phyloP scores from a whole-genome alignment of 2,797 vertebrate species.

The Kryptolebias ocellatus region DNA sequence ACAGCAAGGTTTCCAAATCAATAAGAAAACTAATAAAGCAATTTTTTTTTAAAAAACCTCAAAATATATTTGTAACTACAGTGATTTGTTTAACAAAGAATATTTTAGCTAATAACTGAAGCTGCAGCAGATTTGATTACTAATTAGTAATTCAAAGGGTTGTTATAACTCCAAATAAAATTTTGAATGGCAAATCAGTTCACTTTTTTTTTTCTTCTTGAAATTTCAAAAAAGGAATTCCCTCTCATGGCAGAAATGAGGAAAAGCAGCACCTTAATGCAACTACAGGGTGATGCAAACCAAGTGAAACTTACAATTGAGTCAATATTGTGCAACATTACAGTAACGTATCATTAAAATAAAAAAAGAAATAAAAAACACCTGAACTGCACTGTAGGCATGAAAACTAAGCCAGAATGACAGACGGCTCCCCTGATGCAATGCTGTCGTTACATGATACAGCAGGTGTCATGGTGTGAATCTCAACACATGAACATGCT shows the following conservation, averaged over 20 bases:
- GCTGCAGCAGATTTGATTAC: not conserved
- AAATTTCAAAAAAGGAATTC: conserved; percentile 2
- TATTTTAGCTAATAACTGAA: not conserved
- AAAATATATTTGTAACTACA: too few species aligned
- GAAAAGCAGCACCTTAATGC: conserved; percentile 11
- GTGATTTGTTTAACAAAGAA: too few species aligned
- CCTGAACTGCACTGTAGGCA: conserved; percentile 10
- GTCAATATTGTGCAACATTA: conserved; percentile 19
- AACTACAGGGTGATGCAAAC: conserved; percentile 46
- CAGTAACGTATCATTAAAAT: conserved; percentile 1
- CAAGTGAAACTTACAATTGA: conserved; percentile 45
- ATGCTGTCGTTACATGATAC: conserved; percentile 74
- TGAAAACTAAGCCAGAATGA: conserved; percentile 17
- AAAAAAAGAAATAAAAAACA: conserved; percentile 27
- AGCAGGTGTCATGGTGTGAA: conserved; percentile 74
- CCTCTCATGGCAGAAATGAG: not conserved
- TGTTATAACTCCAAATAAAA: too few species aligned
- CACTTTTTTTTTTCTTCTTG: conserved; percentile 13
- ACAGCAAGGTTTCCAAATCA: not conserved
- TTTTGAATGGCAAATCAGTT: not conserved
- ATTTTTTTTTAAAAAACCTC: too few species aligned
- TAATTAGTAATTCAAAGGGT: too few species aligned
- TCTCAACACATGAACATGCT: conserved; percentile 72
- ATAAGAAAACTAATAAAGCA: not conserved
- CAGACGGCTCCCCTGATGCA: conserved; percentile 51